Evolutionary conservation across 2,888 invertebrate species (phyloP).

Genomic region (Pseudeuparius sepicola): DNA sequence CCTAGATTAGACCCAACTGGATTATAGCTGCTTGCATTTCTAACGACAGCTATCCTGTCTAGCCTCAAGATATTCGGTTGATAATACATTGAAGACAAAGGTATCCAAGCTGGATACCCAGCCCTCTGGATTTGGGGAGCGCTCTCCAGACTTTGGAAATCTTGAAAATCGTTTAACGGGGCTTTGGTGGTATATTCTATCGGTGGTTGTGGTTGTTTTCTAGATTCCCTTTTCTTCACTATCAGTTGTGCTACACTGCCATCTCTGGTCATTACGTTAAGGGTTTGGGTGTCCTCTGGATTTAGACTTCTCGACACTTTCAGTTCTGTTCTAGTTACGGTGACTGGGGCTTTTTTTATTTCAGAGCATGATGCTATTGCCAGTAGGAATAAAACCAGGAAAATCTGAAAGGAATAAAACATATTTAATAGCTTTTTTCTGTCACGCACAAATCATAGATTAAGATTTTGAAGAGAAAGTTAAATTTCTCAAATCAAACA

Average conservation of each 20-base stretch:
- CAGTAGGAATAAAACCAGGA: slow-evolving; percentile 30
- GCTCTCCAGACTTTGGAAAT: slow-evolving; percentile 1
- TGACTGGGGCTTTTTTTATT: slow-evolving; percentile 18
- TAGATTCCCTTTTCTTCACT: slow-evolving; percentile 58
- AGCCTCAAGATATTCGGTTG: slow-evolving; percentile 32
- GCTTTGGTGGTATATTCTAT: slow-evolving; percentile 23
- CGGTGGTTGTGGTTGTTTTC: slow-evolving; percentile 30
- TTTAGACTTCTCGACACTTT: slow-evolving; percentile 68
- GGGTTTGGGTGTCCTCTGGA: slow-evolving; percentile 65
- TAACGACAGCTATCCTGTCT: slow-evolving; percentile 31
- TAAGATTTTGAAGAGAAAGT: too few relatives aligned
- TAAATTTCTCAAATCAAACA: too few relatives aligned
- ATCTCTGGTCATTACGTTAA: slow-evolving; percentile 65
- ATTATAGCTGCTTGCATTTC: slow-evolving; percentile 30
- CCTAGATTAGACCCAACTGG: slow-evolving; percentile 25
- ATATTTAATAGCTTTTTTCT: too few relatives aligned
- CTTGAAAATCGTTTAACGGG: slow-evolving; percentile 38
- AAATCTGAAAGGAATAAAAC: slow-evolving; percentile 14
- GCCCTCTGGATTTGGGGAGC: slow-evolving; percentile 17
- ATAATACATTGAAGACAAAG: slow-evolving; percentile 33
- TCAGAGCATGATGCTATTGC: slow-evolving; percentile 22
- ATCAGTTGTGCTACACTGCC: slow-evolving; percentile 70
- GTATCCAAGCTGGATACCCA: slow-evolving; percentile 37
- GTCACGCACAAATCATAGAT: too few relatives aligned
- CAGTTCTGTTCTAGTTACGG: slow-evolving; percentile 56